Evolutionary conservation across 2,797 vertebrate species (phyloP).

Genomic region (Sparidentex hasta): DNA sequence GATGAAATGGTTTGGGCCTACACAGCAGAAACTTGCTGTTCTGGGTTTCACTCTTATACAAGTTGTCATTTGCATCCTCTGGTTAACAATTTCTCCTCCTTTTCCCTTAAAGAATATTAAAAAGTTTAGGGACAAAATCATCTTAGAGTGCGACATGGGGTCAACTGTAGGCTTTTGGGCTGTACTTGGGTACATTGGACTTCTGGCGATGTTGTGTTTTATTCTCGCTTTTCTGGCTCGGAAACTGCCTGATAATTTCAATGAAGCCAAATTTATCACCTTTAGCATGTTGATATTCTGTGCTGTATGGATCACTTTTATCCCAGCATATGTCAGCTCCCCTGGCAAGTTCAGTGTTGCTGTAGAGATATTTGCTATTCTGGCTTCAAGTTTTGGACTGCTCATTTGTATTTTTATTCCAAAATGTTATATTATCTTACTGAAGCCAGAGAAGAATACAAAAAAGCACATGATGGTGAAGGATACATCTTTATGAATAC

Average conservation of each 20-base stretch:
- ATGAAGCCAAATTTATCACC: constrained; percentile 82
- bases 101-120: constrained; percentile 22
- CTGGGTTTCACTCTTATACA: constrained; percentile 9
- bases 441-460: constrained; percentile 15
- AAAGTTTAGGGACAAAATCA: background rate
- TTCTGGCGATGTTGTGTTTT: constrained; percentile 10
- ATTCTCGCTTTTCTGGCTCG: constrained; percentile 71
- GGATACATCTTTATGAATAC: background rate
- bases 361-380: constrained; percentile 84
- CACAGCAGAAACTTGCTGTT: constrained; percentile 66
- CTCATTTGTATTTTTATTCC: constrained; percentile 66
- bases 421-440: constrained; percentile 75
- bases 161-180: constrained; percentile 15
- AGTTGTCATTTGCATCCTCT: background rate
- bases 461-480: constrained; percentile 8
- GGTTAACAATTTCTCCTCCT: constrained; percentile 41
- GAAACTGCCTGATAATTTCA: constrained; percentile 83
- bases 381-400: constrained; percentile 80
- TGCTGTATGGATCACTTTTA: constrained; percentile 82
- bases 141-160: background rate
- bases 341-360: constrained; percentile 83
- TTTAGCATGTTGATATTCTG: constrained; percentile 86
- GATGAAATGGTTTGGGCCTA: constrained; percentile 84
- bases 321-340: constrained; percentile 84
- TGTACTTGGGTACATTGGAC: background rate